phyloP scores from a whole-genome alignment of 2,888 invertebrate species.

The Drosophila eohydei region DNA sequence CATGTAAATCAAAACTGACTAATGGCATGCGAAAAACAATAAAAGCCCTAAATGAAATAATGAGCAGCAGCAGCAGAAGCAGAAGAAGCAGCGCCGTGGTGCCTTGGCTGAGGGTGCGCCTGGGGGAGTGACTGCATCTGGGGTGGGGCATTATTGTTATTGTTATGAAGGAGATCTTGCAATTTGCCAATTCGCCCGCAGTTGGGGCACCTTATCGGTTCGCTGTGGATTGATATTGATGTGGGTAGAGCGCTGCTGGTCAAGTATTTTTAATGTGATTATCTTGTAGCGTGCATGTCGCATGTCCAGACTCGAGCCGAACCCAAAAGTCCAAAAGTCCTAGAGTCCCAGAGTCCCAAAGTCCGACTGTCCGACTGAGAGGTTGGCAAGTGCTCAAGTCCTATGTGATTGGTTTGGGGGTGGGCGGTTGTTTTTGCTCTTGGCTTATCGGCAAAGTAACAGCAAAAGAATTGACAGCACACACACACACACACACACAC shows the following conservation, averaged over 20 bases:
- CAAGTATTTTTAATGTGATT: constrained; percentile 83
- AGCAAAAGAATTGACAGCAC: constrained; percentile 75
- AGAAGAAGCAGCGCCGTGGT: no score
- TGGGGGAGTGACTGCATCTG: constrained; percentile 30
- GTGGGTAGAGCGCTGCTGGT: constrained; percentile 51
- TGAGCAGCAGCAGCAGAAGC: constrained; percentile 46
- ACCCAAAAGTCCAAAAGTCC: background rate
- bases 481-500: constrained; percentile 3
- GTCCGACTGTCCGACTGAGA: constrained; percentile 3
- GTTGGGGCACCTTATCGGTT: constrained; percentile 40
- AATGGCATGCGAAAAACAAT: constrained; percentile 82
- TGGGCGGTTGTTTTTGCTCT: constrained; percentile 28
- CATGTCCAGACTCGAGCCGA: constrained; percentile 62
- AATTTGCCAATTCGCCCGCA: constrained; percentile 40
- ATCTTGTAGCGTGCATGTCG: constrained; percentile 83
- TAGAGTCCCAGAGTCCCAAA: constrained; percentile 13
- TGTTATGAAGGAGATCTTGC: constrained; percentile 45
- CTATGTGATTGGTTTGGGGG: constrained; percentile 2
- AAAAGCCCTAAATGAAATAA: constrained; percentile 80
- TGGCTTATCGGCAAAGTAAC: constrained; percentile 68
- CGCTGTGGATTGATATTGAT: constrained; percentile 59
- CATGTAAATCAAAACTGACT: constrained; percentile 81
- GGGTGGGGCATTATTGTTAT: constrained; percentile 28
- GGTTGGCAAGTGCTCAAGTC: constrained; percentile 1
- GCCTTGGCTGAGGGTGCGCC: background rate